phyloP scores from a whole-genome alignment of 2,888 invertebrate species.

The Rhagophthalmus giganteus region DNA sequence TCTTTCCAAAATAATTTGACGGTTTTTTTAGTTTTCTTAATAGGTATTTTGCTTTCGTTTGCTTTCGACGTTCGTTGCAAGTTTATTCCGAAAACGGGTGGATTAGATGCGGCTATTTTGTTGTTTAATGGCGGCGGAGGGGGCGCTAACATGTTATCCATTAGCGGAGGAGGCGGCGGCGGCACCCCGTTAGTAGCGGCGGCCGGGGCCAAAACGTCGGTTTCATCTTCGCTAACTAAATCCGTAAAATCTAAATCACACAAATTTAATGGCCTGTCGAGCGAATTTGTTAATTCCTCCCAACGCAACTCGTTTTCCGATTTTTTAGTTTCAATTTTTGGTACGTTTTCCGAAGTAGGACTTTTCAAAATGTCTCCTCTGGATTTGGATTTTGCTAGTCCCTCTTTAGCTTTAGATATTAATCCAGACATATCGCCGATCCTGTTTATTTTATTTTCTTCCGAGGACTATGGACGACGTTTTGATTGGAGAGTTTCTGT shows the following conservation, averaged over 20 bases:
- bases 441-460: conserved; percentile 64
- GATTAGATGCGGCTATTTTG: conserved; percentile 57
- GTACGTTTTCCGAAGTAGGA: conserved; percentile 68
- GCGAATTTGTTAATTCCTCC: conserved; percentile 75
- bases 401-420: conserved; percentile 91
- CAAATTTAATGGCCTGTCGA: conserved; percentile 72
- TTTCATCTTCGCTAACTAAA: conserved; percentile 84
- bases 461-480: conserved; percentile 60
- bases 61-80: conserved; percentile 43
- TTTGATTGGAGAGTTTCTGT: conserved; percentile 78
- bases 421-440: conserved; percentile 87
- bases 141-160: conserved; percentile 50
- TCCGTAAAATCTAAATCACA: conserved; percentile 98
- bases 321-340: conserved; percentile 71
- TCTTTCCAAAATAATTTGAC: conserved; percentile 98
- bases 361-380: conserved; percentile 76
- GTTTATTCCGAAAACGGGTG: conserved; percentile 57
- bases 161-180: conserved; percentile 74
- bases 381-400: conserved; percentile 83
- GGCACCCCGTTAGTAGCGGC: conserved; percentile 69
- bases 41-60: conserved; percentile 56
- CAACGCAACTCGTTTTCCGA: conserved; percentile 94
- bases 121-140: conserved; percentile 60
- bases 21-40: conserved; percentile 91
- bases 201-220: conserved; percentile 72